Evolutionary conservation across 2,888 invertebrate species (phyloP), one percentile per base, ranked within the genome.

Genomic region (Diaprepes abbreviatus): DNA sequence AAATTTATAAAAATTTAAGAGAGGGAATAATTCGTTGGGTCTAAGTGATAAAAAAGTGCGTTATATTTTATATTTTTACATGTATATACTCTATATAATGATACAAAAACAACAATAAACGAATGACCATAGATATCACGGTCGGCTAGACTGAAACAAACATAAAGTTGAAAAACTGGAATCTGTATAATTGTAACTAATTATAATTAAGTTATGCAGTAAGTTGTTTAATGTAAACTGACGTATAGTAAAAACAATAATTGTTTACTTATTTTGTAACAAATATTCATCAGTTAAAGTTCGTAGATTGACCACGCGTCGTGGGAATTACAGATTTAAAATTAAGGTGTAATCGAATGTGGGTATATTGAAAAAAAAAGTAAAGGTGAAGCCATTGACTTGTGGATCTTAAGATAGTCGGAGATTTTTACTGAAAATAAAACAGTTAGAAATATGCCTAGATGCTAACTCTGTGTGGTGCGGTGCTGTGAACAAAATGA

Each of bases 111-210:
- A n/a, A 45, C 21, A 45, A 3, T n/a, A 1, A 7, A 52, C 33
- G 9, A 52, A 4, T 31, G 31, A 31, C 52, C 52, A 17, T 50
- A 52, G 33, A 36, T 12, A 55, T 9, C 55, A 55, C 7, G 55
- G 24, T 17, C 21, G 24, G 38, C 55, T 12, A 55, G 24, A 14
- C 36, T 12, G 38, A 36, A 38, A 21, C 38, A 36, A 55, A 55
- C 38, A 21, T 36, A 14, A 58, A 70, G 70, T 65, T 65, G 64
- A 70, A 70, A 70, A 70, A 70, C 70, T 65, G 64, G 65, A 64
- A 70, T 64, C 38, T 59, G 16, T 43, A 54, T 70, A 59, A 64
- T 70, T 70, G 62, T 50, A 17, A 50, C 48, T 48, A 63, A 70
- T 70, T 70, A 52, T 35, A 24, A 57, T 62, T 52, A 54, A 64